phyloP scores from a whole-genome alignment of 2,888 invertebrate species.

The Aleiodes alternator region DNA sequence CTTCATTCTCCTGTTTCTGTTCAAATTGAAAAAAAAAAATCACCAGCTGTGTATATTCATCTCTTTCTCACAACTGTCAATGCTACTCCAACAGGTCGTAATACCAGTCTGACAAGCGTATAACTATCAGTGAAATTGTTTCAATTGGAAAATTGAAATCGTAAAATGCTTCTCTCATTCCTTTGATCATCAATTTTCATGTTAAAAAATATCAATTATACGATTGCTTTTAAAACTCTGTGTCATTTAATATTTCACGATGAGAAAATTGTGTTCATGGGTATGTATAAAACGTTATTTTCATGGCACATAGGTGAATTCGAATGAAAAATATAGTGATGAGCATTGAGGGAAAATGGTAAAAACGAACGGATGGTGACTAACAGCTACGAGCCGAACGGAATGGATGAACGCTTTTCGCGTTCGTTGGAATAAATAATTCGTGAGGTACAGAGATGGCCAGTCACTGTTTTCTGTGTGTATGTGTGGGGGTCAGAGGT shows the following conservation, averaged over 20 bases:
- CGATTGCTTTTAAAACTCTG: not conserved
- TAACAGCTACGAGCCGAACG: slow-evolving; percentile 20
- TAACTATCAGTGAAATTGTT: slow-evolving; percentile 11
- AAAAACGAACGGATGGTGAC: slow-evolving; percentile 38
- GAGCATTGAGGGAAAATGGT: slow-evolving; percentile 31
- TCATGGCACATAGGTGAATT: not conserved
- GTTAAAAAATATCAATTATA: slow-evolving; percentile 8
- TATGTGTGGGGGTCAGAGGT: slow-evolving; percentile 39
- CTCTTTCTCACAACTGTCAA: not conserved
- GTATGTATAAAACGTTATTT: not conserved
- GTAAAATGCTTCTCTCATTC: not conserved
- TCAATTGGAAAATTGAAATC: not conserved
- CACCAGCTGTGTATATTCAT: not conserved
- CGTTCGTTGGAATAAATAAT: slow-evolving; percentile 70
- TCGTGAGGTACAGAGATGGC: slow-evolving; percentile 55
- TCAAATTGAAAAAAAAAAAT: not conserved
- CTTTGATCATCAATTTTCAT: not conserved
- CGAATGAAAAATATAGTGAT: slow-evolving; percentile 18
- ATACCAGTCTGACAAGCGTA: slow-evolving; percentile 12
- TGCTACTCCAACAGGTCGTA: slow-evolving; percentile 23
- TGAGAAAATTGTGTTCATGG: not conserved
- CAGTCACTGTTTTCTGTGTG: slow-evolving; percentile 8
- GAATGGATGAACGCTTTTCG: slow-evolving; percentile 24
- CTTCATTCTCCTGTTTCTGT: too few relatives aligned
- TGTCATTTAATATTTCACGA: slow-evolving; percentile 14